A percentile compares a stretch with the other conserved stretches of the same genome.
phyloP scores from a whole-genome alignment of 2,113 vertebrate species.

The Phocoena phocoena region DNA sequence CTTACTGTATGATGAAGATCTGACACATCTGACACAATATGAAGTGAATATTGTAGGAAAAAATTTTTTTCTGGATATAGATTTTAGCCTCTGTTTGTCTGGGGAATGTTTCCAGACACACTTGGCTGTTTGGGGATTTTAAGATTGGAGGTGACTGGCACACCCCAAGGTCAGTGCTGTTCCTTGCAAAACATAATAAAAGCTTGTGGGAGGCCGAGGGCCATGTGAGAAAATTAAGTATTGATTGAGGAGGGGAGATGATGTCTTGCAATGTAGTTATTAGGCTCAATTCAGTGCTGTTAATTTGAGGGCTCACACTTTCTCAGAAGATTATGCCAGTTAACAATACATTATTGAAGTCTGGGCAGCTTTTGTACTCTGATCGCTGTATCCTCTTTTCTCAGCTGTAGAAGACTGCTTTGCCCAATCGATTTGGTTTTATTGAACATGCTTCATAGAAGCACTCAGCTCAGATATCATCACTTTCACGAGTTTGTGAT shows the following conservation, averaged over 20 bases:
- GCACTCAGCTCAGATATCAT: background rate
- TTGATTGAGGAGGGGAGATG: slow-evolving; percentile 80
- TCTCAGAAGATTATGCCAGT: slow-evolving; percentile 74
- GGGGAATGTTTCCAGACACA: slow-evolving; percentile 62
- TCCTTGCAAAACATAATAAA: slow-evolving; percentile 70
- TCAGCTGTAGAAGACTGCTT: background rate
- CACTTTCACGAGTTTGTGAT: background rate
- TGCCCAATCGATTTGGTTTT: slow-evolving; percentile 35
- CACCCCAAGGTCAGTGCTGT: slow-evolving; percentile 42
- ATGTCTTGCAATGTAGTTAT: slow-evolving; percentile 75
- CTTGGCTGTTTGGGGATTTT: slow-evolving; percentile 56
- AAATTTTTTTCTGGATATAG: background rate
- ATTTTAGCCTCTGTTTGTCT: slow-evolving; percentile 27
- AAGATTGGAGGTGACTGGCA: slow-evolving; percentile 41
- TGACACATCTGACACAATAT: background rate
- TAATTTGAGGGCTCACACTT: slow-evolving; percentile 81
- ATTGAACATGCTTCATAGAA: slow-evolving; percentile 34
- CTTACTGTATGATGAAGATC: slow-evolving; percentile 37
- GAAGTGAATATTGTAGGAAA: background rate
- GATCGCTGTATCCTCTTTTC: slow-evolving; percentile 31
- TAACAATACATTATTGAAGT: slow-evolving; percentile 76
- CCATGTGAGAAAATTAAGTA: slow-evolving; percentile 84
- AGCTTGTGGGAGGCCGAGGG: slow-evolving; percentile 62
- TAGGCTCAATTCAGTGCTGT: slow-evolving; percentile 80
- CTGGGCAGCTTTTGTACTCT: slow-evolving; percentile 38